phyloP scores from a whole-genome alignment of 1,140 invertebrate genomes.

The Agrypnia vestita region DNA sequence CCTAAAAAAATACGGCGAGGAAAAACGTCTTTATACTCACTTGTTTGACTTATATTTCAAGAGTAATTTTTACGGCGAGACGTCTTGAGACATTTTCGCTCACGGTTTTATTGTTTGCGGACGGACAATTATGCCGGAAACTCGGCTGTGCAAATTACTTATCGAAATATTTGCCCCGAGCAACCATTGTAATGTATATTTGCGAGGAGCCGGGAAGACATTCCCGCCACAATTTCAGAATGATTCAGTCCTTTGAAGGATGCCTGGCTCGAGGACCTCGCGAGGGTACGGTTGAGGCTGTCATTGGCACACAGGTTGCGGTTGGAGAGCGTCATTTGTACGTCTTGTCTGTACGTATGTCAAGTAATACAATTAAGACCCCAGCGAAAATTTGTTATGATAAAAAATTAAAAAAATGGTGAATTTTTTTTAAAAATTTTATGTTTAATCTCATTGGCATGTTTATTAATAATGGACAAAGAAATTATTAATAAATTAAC shows the following conservation, averaged over 20 bases:
- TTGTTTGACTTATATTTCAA: too few species aligned
- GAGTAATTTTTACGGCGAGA: background rate
- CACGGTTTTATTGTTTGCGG: conserved; percentile 11
- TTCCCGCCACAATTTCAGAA: background rate
- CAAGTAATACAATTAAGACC: background rate
- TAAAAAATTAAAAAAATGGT: too few species aligned
- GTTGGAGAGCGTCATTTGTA: background rate
- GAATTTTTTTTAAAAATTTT: too few species aligned
- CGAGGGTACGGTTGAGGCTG: too few species aligned
- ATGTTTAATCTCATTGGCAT: too few species aligned
- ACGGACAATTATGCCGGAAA: conserved; percentile 12
- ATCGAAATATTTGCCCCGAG: conserved; percentile 23
- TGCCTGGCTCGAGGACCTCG: background rate
- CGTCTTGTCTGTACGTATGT: background rate
- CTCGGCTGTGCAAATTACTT: conserved; percentile 23
- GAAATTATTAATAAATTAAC: too few species aligned
- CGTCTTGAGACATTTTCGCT: background rate
- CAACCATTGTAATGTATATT: conserved; percentile 22
- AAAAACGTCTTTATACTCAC: too few species aligned
- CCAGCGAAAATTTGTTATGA: too few species aligned
- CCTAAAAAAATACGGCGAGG: too few species aligned
- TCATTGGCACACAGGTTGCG: too few species aligned
- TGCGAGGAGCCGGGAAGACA: background rate
- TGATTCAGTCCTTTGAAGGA: conserved; percentile 1
- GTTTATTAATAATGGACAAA: too few species aligned